These are phyloP conservation scores for Hylaeus volcanicus DNA, from an alignment of 1,140 invertebrate genomes.

Conservation along the genomic window DNA sequence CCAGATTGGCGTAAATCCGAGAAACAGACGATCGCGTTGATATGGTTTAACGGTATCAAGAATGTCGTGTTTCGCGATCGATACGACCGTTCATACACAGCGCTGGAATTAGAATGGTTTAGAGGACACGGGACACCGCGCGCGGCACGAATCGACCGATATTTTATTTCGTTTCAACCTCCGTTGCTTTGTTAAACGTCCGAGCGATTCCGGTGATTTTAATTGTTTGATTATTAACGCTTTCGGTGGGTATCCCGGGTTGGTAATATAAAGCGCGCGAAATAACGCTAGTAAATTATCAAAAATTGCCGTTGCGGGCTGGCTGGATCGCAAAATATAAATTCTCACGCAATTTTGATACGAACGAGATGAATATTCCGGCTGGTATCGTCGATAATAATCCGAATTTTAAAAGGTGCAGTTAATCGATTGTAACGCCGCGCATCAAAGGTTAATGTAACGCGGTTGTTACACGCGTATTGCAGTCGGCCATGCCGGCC, in stretches of 20 bases:
- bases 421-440: slow-evolving; percentile 57
- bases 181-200: slow-evolving; percentile 3
- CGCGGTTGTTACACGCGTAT: slow-evolving; percentile 34
- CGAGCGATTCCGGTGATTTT: slow-evolving; percentile 29
- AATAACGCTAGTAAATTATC: slow-evolving; percentile 24
- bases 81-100: slow-evolving; percentile 64
- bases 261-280: slow-evolving; percentile 34
- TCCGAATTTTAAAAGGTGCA: slow-evolving; percentile 56
- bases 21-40: slow-evolving; percentile 34
- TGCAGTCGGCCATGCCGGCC: slow-evolving; percentile 41
- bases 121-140: slow-evolving; percentile 43
- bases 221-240: slow-evolving; percentile 47
- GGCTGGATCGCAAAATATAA: slow-evolving; percentile 23
- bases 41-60: slow-evolving; percentile 67
- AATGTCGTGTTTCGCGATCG: slow-evolving; percentile 61
- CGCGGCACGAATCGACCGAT: slow-evolving; percentile 41
- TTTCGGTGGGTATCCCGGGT: not conserved
- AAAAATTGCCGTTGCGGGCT: slow-evolving; percentile 32
- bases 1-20: not conserved
- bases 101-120: slow-evolving; percentile 65
- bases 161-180: slow-evolving; percentile 30
- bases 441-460: slow-evolving; percentile 57
- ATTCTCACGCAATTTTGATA: slow-evolving; percentile 50
- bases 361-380: slow-evolving; percentile 48
- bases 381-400: slow-evolving; percentile 40